phyloP scores from a whole-genome alignment of 2,113 vertebrate genomes.

The Steatornis caripensis region DNA sequence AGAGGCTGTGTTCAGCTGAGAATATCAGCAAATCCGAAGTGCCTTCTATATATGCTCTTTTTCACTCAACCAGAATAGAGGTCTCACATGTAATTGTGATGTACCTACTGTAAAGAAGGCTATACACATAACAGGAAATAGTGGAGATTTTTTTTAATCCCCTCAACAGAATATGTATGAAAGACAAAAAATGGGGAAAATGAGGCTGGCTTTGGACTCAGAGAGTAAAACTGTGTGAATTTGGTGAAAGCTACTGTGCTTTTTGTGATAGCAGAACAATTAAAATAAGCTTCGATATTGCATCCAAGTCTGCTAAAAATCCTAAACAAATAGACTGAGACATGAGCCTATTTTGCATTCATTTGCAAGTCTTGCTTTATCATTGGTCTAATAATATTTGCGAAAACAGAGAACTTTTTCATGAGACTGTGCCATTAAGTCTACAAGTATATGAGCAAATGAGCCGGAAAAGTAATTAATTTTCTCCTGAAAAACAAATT shows the following conservation, averaged over 20 bases:
- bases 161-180: background rate
- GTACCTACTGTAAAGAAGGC: background rate
- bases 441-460: background rate
- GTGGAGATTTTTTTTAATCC: background rate
- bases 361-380: slow-evolving; percentile 22
- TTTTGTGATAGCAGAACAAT: background rate
- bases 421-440: background rate
- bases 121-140: background rate
- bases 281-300: background rate
- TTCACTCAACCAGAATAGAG: background rate
- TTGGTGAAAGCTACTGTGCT: background rate
- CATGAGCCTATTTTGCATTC: background rate
- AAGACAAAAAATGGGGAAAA: background rate
- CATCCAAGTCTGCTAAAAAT: background rate
- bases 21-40: background rate
- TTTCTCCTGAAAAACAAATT: slow-evolving; percentile 17
- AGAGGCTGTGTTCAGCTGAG: background rate
- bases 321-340: slow-evolving; percentile 7
- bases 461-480: slow-evolving; percentile 40
- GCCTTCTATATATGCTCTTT: background rate
- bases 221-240: background rate
- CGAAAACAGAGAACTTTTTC: slow-evolving; percentile 28
- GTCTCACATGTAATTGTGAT: background rate
- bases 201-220: background rate
- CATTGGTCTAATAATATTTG: background rate